Evolutionary conservation across 2,113 vertebrate genomes (phyloP), one percentile per base, ranked within the genome.

Genomic region (Oostethus manadensis): DNA sequence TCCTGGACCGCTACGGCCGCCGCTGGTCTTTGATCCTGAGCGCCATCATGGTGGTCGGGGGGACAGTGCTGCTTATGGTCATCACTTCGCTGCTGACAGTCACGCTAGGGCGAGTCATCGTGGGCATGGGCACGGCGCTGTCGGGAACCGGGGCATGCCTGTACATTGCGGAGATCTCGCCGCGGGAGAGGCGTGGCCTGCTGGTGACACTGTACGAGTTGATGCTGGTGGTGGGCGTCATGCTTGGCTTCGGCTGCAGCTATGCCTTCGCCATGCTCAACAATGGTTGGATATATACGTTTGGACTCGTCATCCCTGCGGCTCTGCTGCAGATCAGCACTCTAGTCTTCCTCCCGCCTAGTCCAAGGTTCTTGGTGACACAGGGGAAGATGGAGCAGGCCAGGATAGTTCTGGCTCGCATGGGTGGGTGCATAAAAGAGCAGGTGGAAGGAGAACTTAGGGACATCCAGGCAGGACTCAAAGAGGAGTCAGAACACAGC

Each of bases 111-210:
- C 89, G 96, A 16, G 77, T 92, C 7, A 80, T 92, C 14, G 86
- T 96, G 8, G 96, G 96, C 43, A 86, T 96, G 85, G 94, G 94
- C n/a, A 93, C 95, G 17, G 91, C 94, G 0, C 81, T 97, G 17
- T 96, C 94, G 0, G 93, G 94, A 2, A 93, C 92, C 1, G 93
- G 92, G 7, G 93, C 94, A 0, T 98, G 96, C 58, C 91, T 98
- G 20, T 98, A 98, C 56, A 93, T 97, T 0, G 94, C 96, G 0
- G 96, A 98, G 85, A 96, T 98, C 7, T 93, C 94, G 0, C 94
- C 96, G 0, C 88, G 89, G 40, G 84, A 95, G 66, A 90, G 92
- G 82, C 87, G 96, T 76, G 96, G 96, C 7, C 86, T 95, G 48
- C 90, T 97, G 0, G 93, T 98, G 22, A 96, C 94, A 0, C 76